phyloP scores from a whole-genome alignment of 2,113 vertebrate species.

The Gambusia affinis region DNA sequence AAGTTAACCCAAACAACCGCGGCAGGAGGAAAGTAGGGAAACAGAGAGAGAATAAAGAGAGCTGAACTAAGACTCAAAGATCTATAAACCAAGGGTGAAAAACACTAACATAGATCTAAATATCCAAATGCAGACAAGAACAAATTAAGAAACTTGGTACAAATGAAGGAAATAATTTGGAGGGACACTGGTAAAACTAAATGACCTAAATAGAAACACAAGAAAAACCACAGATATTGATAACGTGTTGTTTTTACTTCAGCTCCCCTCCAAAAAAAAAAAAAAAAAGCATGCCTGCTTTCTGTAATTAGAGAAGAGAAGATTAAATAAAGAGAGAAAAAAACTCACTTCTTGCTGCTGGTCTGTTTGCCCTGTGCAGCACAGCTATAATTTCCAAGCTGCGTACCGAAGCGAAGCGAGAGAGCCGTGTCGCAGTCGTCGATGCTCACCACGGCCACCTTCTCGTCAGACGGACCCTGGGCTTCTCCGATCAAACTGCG shows the following conservation, averaged over 20 bases:
- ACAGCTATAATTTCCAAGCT: slow-evolving; percentile 96
- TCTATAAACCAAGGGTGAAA: no score
- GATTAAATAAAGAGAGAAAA: not conserved
- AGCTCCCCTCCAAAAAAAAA: not conserved
- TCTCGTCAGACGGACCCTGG: slow-evolving; percentile 96
- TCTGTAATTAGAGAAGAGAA: not conserved
- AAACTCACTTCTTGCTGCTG: slow-evolving; percentile 95
- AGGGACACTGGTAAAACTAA: no score
- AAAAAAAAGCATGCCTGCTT: not conserved
- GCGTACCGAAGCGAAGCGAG: slow-evolving; percentile 89
- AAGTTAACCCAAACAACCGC: no score
- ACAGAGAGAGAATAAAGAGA: no score
- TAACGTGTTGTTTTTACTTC: not conserved
- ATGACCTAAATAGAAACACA: no score
- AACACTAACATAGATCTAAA: no score
- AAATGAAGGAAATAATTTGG: no score
- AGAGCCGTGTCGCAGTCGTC: slow-evolving; percentile 92
- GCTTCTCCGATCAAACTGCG: slow-evolving; percentile 87
- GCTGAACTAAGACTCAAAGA: no score
- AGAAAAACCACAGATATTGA: no score
- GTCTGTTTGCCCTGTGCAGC: slow-evolving; percentile 94
- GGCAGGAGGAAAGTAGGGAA: no score
- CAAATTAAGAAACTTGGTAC: no score
- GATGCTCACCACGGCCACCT: slow-evolving; percentile 92
- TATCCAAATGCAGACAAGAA: no score